A percentile compares a stretch with the other conserved stretches of the same genome.
These are phyloP conservation scores for Diorhabda carinulata DNA, from an alignment of 1,140 invertebrate species.

Conservation along the genomic window DNA sequence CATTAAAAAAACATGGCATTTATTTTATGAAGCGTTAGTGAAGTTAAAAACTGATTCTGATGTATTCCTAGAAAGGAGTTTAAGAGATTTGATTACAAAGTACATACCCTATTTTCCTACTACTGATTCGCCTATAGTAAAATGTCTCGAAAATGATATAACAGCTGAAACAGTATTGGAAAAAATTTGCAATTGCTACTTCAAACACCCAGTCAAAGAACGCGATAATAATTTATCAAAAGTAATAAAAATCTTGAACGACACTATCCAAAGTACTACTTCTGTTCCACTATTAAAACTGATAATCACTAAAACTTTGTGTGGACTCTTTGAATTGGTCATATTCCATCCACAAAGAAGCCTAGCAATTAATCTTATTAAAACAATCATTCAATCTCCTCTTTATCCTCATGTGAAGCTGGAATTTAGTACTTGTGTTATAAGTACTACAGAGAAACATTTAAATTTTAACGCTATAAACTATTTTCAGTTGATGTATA, in stretches of 20 bases:
- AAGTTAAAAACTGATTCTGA: conserved; percentile 34
- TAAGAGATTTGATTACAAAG: conserved; percentile 39
- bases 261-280: conserved; percentile 30
- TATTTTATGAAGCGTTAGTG: conserved; percentile 37
- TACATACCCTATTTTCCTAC: conserved; percentile 40
- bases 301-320: conserved; percentile 33
- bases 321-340: conserved; percentile 39
- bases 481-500: conserved; percentile 40
- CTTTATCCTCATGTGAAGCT: conserved; percentile 29
- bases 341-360: conserved; percentile 39
- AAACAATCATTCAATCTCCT: conserved; percentile 27
- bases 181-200: conserved; percentile 36
- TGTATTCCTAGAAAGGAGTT: conserved; percentile 38
- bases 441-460: conserved; percentile 38
- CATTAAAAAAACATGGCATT: conserved; percentile 39
- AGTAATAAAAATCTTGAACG: conserved; percentile 37
- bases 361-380: conserved; percentile 32
- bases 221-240: conserved; percentile 38
- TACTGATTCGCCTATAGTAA: conserved; percentile 36
- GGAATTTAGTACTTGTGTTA: conserved; percentile 27
- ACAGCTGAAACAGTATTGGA: conserved; percentile 34
- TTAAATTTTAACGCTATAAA: conserved; percentile 40
- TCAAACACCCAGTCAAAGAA: conserved; percentile 35
- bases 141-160: conserved; percentile 26
- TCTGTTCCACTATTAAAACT: conserved; percentile 24